Conservation (phyloP, 1,140 invertebrate species). For the Argopecten irradians region DNA sequence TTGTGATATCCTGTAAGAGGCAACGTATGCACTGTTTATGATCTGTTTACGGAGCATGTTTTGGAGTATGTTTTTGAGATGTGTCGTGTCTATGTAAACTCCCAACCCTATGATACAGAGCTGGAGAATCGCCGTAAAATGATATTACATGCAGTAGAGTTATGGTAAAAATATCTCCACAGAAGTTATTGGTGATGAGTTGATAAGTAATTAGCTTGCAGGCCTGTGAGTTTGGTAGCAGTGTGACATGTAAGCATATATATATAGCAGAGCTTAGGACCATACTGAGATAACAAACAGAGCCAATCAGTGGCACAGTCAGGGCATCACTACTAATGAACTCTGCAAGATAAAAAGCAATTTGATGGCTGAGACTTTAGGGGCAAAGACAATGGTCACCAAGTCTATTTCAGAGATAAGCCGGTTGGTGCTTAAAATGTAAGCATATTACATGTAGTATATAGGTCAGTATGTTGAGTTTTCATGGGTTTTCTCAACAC, state of each 20-base stretch:
- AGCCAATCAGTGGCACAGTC: background rate
- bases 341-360: conserved; percentile 16
- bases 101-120: background rate
- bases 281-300: background rate
- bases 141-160: background rate
- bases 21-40: too few species aligned
- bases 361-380: background rate
- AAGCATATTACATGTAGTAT: background rate
- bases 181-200: background rate
- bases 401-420: background rate
- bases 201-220: background rate
- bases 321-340: background rate
- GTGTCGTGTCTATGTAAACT: background rate
- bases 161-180: background rate
- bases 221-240: background rate
- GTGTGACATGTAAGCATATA: background rate
- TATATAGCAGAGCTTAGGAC: background rate
- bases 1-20: too few species aligned
- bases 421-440: background rate
- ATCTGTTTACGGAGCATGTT: too few species aligned
- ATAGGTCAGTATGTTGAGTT: background rate
- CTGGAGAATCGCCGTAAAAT: background rate
- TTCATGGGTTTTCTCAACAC: background rate
- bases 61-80: background rate
- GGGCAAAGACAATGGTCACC: background rate